Percentiles rank a stretch among this genome's conserved stretches.
Conservation (phyloP, 2,113 vertebrate genomes). For the Chiloscyllium plagiosum region DNA sequence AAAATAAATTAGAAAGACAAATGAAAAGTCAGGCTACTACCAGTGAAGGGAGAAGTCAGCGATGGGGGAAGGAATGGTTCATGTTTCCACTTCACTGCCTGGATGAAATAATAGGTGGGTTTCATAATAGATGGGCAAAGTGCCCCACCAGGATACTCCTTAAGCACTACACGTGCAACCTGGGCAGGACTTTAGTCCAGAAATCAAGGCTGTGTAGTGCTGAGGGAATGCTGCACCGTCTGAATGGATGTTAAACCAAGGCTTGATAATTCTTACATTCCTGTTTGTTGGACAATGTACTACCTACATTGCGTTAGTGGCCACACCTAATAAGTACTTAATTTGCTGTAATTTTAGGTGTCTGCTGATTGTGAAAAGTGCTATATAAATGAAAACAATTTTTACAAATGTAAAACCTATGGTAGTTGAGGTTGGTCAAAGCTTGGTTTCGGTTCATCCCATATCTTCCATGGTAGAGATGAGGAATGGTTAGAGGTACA, state of each 20-base stretch:
- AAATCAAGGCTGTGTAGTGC: background rate
- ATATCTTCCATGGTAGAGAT: background rate
- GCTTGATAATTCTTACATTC: background rate
- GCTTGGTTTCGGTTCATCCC: background rate
- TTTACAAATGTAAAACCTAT: background rate
- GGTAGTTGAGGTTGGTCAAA: background rate
- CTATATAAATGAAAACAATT: background rate
- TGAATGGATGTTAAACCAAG: background rate
- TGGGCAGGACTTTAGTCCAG: background rate
- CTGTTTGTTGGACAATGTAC: background rate
- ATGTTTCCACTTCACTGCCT: background rate
- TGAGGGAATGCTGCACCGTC: background rate
- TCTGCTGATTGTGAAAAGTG: background rate
- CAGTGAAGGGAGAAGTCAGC: background rate
- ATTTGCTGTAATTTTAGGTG: background rate
- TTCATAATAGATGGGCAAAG: background rate
- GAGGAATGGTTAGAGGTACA: background rate
- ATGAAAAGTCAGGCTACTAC: background rate
- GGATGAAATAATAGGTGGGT: background rate
- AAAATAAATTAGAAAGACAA: background rate
- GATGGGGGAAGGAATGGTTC: background rate
- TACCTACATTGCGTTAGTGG: background rate
- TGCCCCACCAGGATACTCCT: background rate
- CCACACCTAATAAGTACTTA: background rate
- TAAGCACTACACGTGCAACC: background rate